These are phyloP conservation scores for Drosophila atroscutellata DNA, from an alignment of 2,888 invertebrate genomes.

Conservation along the genomic window DNA sequence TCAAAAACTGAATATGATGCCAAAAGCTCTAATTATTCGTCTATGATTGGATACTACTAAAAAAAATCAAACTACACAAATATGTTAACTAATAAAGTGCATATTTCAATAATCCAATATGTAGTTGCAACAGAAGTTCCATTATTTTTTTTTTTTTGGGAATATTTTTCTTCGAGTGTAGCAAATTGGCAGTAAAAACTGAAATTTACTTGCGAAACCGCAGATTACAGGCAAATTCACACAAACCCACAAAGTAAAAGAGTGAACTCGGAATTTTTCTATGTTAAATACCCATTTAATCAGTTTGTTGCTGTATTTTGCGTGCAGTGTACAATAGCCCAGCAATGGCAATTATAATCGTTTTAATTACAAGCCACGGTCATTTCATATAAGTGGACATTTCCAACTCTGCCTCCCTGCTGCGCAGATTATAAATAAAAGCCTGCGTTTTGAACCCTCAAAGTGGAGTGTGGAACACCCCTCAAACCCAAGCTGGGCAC, in stretches of 20 bases:
- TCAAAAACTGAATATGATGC: constrained; percentile 18
- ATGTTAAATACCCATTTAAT: neutral
- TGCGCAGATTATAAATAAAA: constrained; percentile 56
- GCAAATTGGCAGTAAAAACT: neutral
- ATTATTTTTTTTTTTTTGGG: neutral
- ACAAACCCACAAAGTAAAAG: too few relatives aligned
- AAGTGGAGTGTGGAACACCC: neutral
- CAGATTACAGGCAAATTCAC: too few relatives aligned
- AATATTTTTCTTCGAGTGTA: neutral
- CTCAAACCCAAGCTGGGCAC: constrained; percentile 23
- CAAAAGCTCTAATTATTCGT: constrained; percentile 8
- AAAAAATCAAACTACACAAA: constrained; percentile 5
- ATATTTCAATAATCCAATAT: constrained; percentile 45
- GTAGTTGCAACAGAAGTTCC: constrained; percentile 3
- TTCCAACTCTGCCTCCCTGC: constrained; percentile 23
- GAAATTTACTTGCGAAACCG: neutral
- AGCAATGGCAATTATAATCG: constrained; percentile 65
- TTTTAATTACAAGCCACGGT: constrained; percentile 62
- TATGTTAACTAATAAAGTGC: constrained; percentile 10
- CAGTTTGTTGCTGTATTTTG: constrained; percentile 6
- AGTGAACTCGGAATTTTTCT: too few relatives aligned
- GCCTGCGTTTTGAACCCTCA: constrained; percentile 30
- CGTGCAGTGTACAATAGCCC: constrained; percentile 44
- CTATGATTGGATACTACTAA: constrained; percentile 15
- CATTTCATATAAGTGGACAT: constrained; percentile 62